These are phyloP conservation scores for Drosophila stalkeri DNA, from an alignment of 2,888 invertebrate genomes.

Conservation along the genomic window DNA sequence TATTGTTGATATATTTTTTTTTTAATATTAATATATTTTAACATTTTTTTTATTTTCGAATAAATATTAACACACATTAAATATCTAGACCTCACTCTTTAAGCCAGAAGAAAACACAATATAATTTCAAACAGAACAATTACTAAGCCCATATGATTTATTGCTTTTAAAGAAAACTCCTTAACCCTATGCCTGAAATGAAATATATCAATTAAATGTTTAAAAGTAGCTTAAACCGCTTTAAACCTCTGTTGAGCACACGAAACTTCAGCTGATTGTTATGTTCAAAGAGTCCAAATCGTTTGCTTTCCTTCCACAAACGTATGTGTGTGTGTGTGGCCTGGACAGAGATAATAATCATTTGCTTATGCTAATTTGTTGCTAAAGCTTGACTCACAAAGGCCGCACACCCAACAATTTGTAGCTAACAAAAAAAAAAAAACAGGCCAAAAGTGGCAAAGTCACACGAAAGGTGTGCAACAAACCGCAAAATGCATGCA, in stretches of 20 bases:
- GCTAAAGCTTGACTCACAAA: slow-evolving; percentile 51
- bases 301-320: slow-evolving; percentile 6
- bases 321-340: neutral
- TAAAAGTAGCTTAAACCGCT: neutral
- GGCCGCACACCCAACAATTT: slow-evolving; percentile 38
- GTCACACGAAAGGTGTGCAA: slow-evolving; percentile 28
- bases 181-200: neutral
- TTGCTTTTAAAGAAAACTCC: neutral
- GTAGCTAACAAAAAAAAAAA: slow-evolving; percentile 25
- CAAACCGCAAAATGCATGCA: slow-evolving; percentile 33
- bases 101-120: neutral
- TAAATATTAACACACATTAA: no score
- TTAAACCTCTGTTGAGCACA: neutral
- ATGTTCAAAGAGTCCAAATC: neutral
- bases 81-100: neutral
- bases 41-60: neutral
- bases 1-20: no score
- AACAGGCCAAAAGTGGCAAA: slow-evolving; percentile 44
- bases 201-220: slow-evolving; percentile 3
- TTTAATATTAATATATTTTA: no score
- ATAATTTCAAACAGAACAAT: neutral
- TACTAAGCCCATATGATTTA: neutral
- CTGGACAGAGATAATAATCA: slow-evolving; percentile 55
- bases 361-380: slow-evolving; percentile 64
- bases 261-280: slow-evolving; percentile 4